phyloP scores from a whole-genome alignment of 2,113 vertebrate species.

The Chlorocebus sabaeus region DNA sequence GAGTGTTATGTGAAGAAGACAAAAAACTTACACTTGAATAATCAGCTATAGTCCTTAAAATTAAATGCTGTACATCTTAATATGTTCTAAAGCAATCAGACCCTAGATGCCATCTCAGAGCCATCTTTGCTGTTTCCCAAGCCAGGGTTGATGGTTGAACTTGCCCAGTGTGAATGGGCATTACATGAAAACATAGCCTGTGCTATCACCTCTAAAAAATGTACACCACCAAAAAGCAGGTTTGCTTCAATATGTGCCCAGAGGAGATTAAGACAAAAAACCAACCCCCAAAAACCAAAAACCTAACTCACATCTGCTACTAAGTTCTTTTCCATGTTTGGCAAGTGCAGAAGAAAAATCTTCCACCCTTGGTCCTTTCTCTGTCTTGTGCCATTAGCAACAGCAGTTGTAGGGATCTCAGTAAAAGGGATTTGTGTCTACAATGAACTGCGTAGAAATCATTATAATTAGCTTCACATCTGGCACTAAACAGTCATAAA shows the following conservation, averaged over 20 bases:
- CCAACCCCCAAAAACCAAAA: not conserved
- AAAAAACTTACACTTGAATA: not conserved
- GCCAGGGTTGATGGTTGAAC: not conserved
- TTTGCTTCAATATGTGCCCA: not conserved
- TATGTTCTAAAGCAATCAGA: not conserved
- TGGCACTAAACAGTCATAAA: not conserved
- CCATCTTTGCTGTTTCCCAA: not conserved
- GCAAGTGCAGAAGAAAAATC: not conserved
- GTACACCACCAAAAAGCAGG: not conserved
- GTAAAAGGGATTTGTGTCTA: not conserved
- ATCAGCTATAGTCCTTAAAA: not conserved
- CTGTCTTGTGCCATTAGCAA: not conserved
- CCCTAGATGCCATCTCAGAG: not conserved
- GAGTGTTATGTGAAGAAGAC: not conserved
- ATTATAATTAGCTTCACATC: conserved; percentile 7
- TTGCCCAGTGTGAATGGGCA: not conserved
- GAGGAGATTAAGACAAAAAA: not conserved
- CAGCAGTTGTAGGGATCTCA: not conserved
- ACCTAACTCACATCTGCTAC: not conserved
- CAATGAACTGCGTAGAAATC: conserved; percentile 15
- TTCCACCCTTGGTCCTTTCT: conserved; percentile 5
- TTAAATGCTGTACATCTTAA: not conserved
- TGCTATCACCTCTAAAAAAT: not conserved
- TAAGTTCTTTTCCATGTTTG: not conserved
- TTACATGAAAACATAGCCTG: not conserved